Percentiles rank a stretch among this genome's conserved stretches.
These are phyloP conservation scores for Phalloptychus januarius DNA, from an alignment of 2,797 vertebrate genomes.

Conservation along the genomic window DNA sequence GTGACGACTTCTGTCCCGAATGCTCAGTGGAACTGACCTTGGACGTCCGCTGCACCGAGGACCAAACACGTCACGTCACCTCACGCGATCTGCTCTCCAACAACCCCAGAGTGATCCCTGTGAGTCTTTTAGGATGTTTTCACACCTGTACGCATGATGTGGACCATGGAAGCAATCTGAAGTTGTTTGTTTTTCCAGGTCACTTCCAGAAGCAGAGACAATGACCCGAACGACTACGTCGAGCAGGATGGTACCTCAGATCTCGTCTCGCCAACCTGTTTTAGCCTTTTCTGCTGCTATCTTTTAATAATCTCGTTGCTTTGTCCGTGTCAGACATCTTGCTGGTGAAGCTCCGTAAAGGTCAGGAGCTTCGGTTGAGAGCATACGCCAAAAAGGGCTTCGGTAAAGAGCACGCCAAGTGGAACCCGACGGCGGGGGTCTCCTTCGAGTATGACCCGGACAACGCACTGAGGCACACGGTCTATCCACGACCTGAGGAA, in stretches of 20 bases:
- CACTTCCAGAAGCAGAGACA: conserved; percentile 95
- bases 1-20: conserved; percentile 96
- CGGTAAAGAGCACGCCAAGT: conserved; percentile 98
- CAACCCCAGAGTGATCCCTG: conserved; percentile 94
- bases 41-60: conserved; percentile 93
- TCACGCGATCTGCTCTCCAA: conserved; percentile 95
- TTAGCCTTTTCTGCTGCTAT: neutral
- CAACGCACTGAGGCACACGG: conserved; percentile 93
- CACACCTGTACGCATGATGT: neutral
- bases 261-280: neutral
- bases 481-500: conserved; percentile 95
- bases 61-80: conserved; percentile 96
- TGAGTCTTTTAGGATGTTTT: conserved; percentile 62
- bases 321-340: conserved; percentile 86
- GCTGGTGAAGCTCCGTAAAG: conserved; percentile 95
- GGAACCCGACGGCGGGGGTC: conserved; percentile 97
- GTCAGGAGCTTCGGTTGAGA: conserved; percentile 92
- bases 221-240: conserved; percentile 95
- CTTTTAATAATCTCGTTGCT: neutral
- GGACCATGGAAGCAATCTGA: conserved; percentile 3
- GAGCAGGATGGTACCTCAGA: conserved; percentile 90
- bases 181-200: conserved; percentile 77
- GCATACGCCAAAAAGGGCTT: conserved; percentile 98
- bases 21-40: conserved; percentile 96
- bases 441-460: conserved; percentile 98